Conservation (phyloP, 2,888 invertebrate genomes). For the Tenthredo amoena region DNA sequence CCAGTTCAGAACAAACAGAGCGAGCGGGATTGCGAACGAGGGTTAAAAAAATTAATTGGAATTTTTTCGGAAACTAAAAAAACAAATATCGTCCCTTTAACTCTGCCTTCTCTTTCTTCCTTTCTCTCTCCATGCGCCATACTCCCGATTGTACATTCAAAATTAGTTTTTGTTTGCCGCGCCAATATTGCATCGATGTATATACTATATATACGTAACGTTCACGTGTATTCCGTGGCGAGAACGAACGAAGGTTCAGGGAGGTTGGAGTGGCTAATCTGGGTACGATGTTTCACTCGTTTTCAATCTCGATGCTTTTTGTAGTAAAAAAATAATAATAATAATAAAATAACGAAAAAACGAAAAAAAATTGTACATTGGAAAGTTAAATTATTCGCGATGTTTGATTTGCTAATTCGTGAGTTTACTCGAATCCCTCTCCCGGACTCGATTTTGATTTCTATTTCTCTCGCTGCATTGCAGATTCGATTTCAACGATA, state of each 20-base stretch:
- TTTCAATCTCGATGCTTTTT: slow-evolving; percentile 20
- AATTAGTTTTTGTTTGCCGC: slow-evolving; percentile 43
- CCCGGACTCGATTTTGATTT: background rate
- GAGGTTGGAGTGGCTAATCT: background rate
- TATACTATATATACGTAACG: background rate
- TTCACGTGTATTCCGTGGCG: background rate
- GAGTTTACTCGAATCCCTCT: slow-evolving; percentile 25
- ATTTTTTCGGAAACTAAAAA: slow-evolving; percentile 29
- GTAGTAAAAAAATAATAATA: background rate
- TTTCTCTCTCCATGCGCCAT: background rate
- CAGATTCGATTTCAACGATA: background rate
- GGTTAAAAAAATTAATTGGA: slow-evolving; percentile 46
- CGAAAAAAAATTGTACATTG: background rate
- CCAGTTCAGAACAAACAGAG: slow-evolving; percentile 3
- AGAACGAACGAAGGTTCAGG: background rate
- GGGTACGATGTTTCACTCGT: slow-evolving; percentile 44
- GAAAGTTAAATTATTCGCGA: background rate
- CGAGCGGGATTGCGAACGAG: background rate
- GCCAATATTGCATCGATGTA: slow-evolving; percentile 11
- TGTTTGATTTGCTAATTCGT: slow-evolving; percentile 53
- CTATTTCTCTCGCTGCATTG: background rate
- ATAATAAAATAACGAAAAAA: too few species aligned
- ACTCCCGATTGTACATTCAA: slow-evolving; percentile 7
- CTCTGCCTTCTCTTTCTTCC: background rate
- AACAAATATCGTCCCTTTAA: slow-evolving; percentile 20